Base-by-base conservation (phyloP, 2,888 invertebrate species). In the Caenorhabditis japonica region DNA sequence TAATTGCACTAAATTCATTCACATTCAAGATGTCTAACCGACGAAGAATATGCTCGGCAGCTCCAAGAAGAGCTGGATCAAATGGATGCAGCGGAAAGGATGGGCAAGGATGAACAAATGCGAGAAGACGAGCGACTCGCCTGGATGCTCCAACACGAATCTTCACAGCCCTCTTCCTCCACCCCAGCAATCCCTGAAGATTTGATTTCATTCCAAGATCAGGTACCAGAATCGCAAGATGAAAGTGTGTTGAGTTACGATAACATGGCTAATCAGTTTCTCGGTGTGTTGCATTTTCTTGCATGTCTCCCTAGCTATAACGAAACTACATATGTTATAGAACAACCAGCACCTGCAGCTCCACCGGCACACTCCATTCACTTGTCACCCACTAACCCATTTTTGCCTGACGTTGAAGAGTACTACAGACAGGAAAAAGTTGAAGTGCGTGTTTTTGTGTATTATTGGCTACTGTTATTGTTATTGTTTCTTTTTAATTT, bases 371-470 rank as follows among this genome's bases (percentile, higher is more conserved):
- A 56, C n/a, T 4, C 43, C 19, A 66, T 66, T 38, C 23, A 49
- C 36, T 25, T 66, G n/a, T 66, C 66, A 66, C 66, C 66, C 19
- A 66, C 66, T 66, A 66, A 66, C 66, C 66, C 66, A 25, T 66
- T 66, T 19, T 36, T 66, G 56, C 56, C 49, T 44, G 66, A 66
- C 30, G 66, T 66, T n/a, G 66, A 66, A 66, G 56, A 66, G 44
- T 66, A 56, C 36, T 66, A 49, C 44, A 33, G 39, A 19, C 49
- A 56, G 33, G 34, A 47, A 56, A 43, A 34, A 51, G 36, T 39
- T 66, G 49, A 56, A 51, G 66, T 66, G 51, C 56, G 55, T 64
- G 44, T 39, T 33, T 4, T 27, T 49, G 38, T 30, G 10, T 7
- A 5, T 30, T 5, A 30, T 30, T 30, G 10, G 30, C 5, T 30